Conservation (phyloP, 2,797 vertebrate genomes). For the Helarctos malayanus region DNA sequence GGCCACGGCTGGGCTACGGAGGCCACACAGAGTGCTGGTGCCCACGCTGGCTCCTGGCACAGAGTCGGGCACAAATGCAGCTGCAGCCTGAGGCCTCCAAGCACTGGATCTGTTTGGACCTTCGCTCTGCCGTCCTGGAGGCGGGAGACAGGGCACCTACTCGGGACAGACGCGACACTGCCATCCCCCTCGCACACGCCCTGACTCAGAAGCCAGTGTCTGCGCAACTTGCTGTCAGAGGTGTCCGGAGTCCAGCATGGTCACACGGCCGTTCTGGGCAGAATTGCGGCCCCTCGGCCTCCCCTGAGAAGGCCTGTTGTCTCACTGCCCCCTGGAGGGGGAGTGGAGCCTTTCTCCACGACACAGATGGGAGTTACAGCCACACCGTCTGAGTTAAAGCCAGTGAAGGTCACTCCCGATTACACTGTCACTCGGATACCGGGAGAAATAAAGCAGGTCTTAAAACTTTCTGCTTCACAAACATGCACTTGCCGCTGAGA, state of each 20-base stretch:
- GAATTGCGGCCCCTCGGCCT: fast-evolving
- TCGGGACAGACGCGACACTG: neutral
- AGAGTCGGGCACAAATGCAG: neutral
- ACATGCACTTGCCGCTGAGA: fast-evolving
- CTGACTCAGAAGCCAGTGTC: too few relatives aligned
- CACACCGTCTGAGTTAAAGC: conserved; percentile 66
- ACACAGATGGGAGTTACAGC: neutral
- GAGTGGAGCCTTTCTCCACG: neutral
- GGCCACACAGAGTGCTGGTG: neutral
- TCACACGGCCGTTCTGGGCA: fast-evolving
- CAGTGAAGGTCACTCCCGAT: conserved; percentile 66
- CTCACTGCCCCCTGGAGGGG: neutral
- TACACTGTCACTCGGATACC: conserved; percentile 55
- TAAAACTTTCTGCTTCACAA: neutral
- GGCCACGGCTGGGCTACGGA: neutral
- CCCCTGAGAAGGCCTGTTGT: fast-evolving
- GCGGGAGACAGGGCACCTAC: neutral
- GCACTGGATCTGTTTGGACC: neutral
- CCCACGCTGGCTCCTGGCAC: neutral
- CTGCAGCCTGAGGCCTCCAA: too few relatives aligned
- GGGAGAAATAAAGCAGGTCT: neutral
- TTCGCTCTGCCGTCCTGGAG: neutral
- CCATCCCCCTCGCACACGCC: fast-evolving
- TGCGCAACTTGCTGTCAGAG: neutral
- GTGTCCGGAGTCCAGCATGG: neutral